Conservation (phyloP, 2,888 invertebrate genomes). For the Lepeophtheirus nordmannii region DNA sequence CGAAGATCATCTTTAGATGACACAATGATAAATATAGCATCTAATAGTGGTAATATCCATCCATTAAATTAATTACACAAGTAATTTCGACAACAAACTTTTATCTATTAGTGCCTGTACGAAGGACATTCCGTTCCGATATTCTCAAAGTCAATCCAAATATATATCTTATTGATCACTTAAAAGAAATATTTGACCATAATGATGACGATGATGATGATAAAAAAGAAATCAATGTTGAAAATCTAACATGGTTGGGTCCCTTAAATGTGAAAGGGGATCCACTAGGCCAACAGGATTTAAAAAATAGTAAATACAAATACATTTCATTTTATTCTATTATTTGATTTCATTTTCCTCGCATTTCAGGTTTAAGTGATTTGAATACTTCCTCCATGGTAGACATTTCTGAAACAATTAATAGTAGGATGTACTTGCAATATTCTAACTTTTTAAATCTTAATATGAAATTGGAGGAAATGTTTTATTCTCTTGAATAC, state of each 20-base stretch:
- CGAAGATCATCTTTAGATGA: not conserved
- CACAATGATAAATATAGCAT: not conserved
- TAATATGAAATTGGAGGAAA: not conserved
- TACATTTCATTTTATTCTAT: not conserved
- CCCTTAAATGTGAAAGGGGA: not conserved
- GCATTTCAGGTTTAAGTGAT: not conserved
- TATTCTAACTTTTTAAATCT: not conserved
- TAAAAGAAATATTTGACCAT: not conserved
- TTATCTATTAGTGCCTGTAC: not conserved
- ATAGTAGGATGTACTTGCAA: not conserved
- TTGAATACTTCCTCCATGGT: not conserved
- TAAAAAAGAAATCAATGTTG: not conserved
- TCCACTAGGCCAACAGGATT: not conserved
- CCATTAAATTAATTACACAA: too few species aligned
- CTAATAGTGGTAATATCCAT: not conserved
- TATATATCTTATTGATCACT: not conserved
- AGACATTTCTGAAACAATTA: not conserved
- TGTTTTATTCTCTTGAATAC: constrained; percentile 2
- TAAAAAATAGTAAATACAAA: not conserved
- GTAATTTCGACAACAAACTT: not conserved
- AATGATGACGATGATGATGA: not conserved
- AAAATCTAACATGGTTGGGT: not conserved
- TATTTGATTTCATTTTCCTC: too few species aligned
- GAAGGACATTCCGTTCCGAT: not conserved
- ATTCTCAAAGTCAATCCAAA: not conserved